phyloP scores from a whole-genome alignment of 2,113 vertebrate species.

The Cyanistes caeruleus region DNA sequence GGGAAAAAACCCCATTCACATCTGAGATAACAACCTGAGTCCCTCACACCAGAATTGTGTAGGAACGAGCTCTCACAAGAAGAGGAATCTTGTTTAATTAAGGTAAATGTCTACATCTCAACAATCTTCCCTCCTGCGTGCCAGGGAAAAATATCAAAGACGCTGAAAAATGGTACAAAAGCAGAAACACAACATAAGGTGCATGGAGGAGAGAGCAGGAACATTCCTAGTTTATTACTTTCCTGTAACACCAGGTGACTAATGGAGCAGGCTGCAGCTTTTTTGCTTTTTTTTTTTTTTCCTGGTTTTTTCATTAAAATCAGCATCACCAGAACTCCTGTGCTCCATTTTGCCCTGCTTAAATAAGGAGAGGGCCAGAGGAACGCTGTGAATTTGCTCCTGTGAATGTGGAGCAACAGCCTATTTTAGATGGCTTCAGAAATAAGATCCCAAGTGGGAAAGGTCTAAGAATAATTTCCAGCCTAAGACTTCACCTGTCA shows the following conservation, averaged over 20 bases:
- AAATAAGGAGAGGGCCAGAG: neutral
- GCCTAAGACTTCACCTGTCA: neutral
- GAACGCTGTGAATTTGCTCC: neutral
- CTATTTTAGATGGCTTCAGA: neutral
- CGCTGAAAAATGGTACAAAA: neutral
- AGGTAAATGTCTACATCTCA: neutral
- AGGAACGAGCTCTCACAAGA: neutral
- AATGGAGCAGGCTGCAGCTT: neutral
- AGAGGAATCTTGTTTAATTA: neutral
- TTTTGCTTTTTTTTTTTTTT: neutral
- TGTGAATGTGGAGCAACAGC: neutral
- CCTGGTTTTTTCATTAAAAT: neutral
- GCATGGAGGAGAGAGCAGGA: neutral
- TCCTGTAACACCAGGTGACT: neutral
- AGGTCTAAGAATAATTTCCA: neutral
- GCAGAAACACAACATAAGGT: neutral
- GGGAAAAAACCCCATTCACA: neutral
- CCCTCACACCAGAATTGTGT: neutral
- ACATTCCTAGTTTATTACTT: neutral
- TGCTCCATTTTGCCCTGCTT: neutral
- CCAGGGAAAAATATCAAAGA: neutral
- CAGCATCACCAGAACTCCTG: neutral
- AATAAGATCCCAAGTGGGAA: conserved; percentile 12
- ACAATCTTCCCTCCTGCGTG: neutral
- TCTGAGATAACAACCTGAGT: neutral